phyloP scores from a whole-genome alignment of 2,113 vertebrate genomes.

The Chaenocephalus aceratus region DNA sequence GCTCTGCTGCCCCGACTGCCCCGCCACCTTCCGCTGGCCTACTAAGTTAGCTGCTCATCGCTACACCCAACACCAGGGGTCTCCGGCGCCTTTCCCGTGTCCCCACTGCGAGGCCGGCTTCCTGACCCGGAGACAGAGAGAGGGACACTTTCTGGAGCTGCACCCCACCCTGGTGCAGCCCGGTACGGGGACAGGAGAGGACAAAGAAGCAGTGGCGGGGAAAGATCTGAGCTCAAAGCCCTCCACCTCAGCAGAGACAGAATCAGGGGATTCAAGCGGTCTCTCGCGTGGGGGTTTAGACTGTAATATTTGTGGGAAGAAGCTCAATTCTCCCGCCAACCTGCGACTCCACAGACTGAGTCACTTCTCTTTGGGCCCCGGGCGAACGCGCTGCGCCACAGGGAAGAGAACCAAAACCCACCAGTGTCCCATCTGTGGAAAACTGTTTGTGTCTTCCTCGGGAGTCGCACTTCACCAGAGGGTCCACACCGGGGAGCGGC shows the following conservation, averaged over 20 bases:
- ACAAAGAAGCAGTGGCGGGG: not conserved
- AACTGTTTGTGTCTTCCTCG: slow-evolving; percentile 89
- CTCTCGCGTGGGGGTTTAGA: slow-evolving; percentile 58
- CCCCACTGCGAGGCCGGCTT: slow-evolving; percentile 83
- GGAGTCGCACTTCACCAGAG: slow-evolving; percentile 91
- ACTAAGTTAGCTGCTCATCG: slow-evolving; percentile 85
- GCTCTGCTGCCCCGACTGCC: slow-evolving; percentile 82
- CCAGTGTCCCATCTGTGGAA: slow-evolving; percentile 86
- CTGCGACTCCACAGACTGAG: slow-evolving; percentile 83
- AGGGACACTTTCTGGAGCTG: slow-evolving; percentile 79
- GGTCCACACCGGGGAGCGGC: slow-evolving; percentile 87
- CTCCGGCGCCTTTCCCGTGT: slow-evolving; percentile 84
- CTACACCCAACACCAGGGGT: slow-evolving; percentile 79
- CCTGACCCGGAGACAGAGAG: slow-evolving; percentile 79
- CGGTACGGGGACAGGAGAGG: not conserved
- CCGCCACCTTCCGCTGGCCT: slow-evolving; percentile 84
- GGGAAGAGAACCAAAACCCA: slow-evolving; percentile 83
- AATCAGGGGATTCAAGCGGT: slow-evolving; percentile 24
- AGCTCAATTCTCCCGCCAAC: slow-evolving; percentile 83
- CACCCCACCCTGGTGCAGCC: slow-evolving; percentile 60
- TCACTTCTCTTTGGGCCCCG: slow-evolving; percentile 65
- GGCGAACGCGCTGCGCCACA: slow-evolving; percentile 47
- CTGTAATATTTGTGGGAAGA: slow-evolving; percentile 85
- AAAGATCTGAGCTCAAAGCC: slow-evolving; percentile 34
- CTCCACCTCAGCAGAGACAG: slow-evolving; percentile 41